Percentiles rank a stretch among this genome's conserved stretches.
These are phyloP conservation scores for Drosophila watanabei DNA, from an alignment of 1,140 invertebrate genomes.

Conservation along the genomic window DNA sequence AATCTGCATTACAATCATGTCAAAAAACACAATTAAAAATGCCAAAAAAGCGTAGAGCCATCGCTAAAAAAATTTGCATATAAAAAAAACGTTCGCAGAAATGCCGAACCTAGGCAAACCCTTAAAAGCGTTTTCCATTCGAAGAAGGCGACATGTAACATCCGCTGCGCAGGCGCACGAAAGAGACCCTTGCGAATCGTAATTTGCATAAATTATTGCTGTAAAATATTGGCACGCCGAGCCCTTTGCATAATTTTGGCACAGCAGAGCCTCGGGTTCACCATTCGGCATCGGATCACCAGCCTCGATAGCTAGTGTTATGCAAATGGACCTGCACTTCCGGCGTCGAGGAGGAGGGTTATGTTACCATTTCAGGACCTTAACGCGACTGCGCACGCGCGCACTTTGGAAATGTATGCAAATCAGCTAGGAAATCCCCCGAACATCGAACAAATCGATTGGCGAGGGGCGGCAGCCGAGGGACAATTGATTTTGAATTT, in stretches of 20 bases:
- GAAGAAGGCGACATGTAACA: constrained; percentile 62
- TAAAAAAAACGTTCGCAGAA: constrained; percentile 72
- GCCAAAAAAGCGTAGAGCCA: constrained; percentile 46
- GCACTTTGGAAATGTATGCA: constrained; percentile 70
- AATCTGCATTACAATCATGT: constrained; percentile 81
- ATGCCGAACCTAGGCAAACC: constrained; percentile 57
- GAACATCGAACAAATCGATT: constrained; percentile 65
- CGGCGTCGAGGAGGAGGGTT: constrained; percentile 38
- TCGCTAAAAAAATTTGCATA: constrained; percentile 70
- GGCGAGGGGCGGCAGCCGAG: constrained; percentile 25
- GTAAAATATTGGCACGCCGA: constrained; percentile 74
- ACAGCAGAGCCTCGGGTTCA: constrained; percentile 32
- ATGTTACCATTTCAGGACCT: constrained; percentile 22
- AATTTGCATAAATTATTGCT: constrained; percentile 83
- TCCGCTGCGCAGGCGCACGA: constrained; percentile 63
- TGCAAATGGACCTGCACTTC: constrained; percentile 79
- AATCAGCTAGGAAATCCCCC: constrained; percentile 56
- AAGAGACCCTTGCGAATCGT: constrained; percentile 37
- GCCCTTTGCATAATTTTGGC: constrained; percentile 79
- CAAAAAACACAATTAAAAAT: constrained; percentile 80
- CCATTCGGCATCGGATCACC: constrained; percentile 41
- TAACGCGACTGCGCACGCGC: constrained; percentile 65
- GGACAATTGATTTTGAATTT: constrained; percentile 57
- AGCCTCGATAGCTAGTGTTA: constrained; percentile 70
- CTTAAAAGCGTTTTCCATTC: constrained; percentile 38